phyloP scores from a whole-genome alignment of 2,113 vertebrate species.

The Tapirus terrestris region DNA sequence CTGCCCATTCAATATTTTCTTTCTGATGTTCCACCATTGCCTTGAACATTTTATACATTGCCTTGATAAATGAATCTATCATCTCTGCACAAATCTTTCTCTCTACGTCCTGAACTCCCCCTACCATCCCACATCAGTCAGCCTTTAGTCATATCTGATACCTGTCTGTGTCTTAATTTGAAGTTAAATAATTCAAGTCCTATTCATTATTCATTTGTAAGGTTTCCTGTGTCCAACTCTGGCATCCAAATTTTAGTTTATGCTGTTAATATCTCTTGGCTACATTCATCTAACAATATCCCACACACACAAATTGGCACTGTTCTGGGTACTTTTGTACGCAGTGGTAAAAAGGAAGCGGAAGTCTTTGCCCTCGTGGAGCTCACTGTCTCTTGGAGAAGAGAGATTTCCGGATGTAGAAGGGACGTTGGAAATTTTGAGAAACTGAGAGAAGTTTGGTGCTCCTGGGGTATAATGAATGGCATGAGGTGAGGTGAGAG shows the following conservation, averaged over 20 bases:
- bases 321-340: not conserved
- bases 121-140: not conserved
- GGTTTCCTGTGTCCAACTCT: not conserved
- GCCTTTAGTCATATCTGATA: not conserved
- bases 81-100: not conserved
- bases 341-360: not conserved
- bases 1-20: not conserved
- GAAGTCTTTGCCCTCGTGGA: not conserved
- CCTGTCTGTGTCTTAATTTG: not conserved
- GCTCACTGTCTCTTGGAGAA: not conserved
- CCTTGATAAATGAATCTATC: not conserved
- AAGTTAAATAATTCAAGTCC: not conserved
- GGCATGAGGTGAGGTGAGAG: not conserved
- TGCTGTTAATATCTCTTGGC: not conserved
- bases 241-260: not conserved
- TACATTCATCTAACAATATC: not conserved
- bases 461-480: not conserved
- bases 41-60: not conserved
- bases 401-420: not conserved
- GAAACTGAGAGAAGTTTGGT: not conserved
- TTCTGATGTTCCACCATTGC: not conserved
- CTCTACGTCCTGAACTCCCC: not conserved
- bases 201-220: not conserved
- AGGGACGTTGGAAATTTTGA: not conserved
- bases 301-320: not conserved